Evolutionary conservation across 2,888 invertebrate genomes (phyloP).

Genomic region (Lathronympha strigana): DNA sequence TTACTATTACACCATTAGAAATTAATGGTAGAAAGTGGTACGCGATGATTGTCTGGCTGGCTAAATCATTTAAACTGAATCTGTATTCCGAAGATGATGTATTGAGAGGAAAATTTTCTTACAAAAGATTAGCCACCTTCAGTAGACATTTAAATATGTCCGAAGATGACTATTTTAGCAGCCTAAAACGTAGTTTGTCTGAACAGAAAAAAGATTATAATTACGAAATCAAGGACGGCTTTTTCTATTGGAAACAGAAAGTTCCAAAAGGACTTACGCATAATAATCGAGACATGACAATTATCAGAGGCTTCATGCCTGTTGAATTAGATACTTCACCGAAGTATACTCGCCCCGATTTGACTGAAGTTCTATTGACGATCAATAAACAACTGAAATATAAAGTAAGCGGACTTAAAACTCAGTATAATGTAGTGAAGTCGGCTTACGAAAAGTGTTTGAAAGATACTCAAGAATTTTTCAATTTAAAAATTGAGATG

Average conservation of each 20-base stretch:
- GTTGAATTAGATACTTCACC: conserved; percentile 57
- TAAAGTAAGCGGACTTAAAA: conserved; percentile 53
- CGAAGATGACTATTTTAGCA: conserved; percentile 57
- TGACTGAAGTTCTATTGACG: conserved; percentile 62
- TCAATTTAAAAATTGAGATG: conserved; percentile 70
- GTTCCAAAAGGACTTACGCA: conserved; percentile 46
- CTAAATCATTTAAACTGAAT: conserved; percentile 65
- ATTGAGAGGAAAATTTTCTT: conserved; percentile 69
- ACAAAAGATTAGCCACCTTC: conserved; percentile 61
- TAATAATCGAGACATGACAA: conserved; percentile 24
- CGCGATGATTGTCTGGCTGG: conserved; percentile 65
- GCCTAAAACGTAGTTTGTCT: conserved; percentile 58
- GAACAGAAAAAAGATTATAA: conserved; percentile 58
- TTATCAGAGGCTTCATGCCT: conserved; percentile 70
- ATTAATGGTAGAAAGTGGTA: conserved; percentile 56
- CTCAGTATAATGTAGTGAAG: conserved; percentile 54
- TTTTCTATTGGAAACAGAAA: conserved; percentile 72
- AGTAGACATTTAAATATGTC: conserved; percentile 64
- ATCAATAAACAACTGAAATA: conserved; percentile 60
- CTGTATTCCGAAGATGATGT: conserved; percentile 59
- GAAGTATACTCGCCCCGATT: conserved; percentile 54
- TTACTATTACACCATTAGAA: conserved; percentile 63
- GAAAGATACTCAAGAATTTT: conserved; percentile 69
- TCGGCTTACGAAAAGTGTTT: conserved; percentile 64
- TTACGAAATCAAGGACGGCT: conserved; percentile 68